Evolutionary conservation across 2,797 vertebrate species (phyloP), one percentile per base, ranked within the genome.

Genomic region (Psittacula echo): DNA sequence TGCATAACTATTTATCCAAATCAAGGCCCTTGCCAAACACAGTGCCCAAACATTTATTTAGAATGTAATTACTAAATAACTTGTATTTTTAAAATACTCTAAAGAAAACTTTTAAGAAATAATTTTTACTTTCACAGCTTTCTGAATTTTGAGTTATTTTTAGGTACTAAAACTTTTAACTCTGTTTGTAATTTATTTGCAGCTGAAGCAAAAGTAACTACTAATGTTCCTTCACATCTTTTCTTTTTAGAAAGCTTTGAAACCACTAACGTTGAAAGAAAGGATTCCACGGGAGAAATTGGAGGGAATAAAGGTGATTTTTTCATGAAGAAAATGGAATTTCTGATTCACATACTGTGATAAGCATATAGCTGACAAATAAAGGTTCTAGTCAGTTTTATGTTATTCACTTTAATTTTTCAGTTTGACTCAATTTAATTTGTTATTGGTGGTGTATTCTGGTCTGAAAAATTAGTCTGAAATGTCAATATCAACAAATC

Each of bases 401-500:
- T 70, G 48, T 85, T 91, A 70, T 14, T 95, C 61, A 54, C 44
- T 79, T 96, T 39, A 50, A 66, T 84, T 89, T 94, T 89, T 91
- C 87, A 70, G 34, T 91, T 79, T 87, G 56, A 51, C 30, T 62
- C 11, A 53, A 41, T 92, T 67, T 72, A 79, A 53, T 84, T 93
- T 15, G 68, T 92, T 87, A 74, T 54, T 80, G 41, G 13, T 3
- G 9, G 53, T 89, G 17, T 72, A 47, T 94, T 93, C 65, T 90
- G 67, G 67, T 51, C 22, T 92, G 88, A 83, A 85, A 93, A 92
- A 79, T 45, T 37, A 84, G 42, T 84, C 60, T 61, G 65, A 91
- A 94, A 96, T 95, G 71, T 87, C 93, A 94, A 32, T 80, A 94
- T 82, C 67, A 85, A 80, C 67, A 93, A 91, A 89, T 94, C 91